phyloP scores from a whole-genome alignment of 1,140 invertebrate species.

The Diuraphis noxia region DNA sequence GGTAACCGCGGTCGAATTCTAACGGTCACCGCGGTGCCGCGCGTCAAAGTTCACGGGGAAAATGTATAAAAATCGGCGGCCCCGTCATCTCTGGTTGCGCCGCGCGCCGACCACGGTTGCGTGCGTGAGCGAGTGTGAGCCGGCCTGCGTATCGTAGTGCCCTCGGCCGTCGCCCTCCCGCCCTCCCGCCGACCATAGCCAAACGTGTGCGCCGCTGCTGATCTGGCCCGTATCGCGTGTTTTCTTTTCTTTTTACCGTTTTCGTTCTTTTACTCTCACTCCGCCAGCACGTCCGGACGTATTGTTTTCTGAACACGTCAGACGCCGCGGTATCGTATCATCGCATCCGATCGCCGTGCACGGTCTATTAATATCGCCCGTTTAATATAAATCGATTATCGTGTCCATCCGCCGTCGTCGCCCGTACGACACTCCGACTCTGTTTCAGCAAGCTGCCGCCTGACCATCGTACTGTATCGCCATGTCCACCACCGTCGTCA shows the following conservation, averaged over 20 bases:
- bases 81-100: not conserved
- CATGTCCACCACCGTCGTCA: not conserved
- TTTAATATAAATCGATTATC: not conserved
- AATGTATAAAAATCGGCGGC: not conserved
- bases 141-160: not conserved
- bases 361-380: not conserved
- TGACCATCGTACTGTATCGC: not conserved
- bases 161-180: not conserved
- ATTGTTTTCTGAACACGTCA: conserved; percentile 17
- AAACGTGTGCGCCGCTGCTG: conserved; percentile 14
- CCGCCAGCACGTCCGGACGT: not conserved
- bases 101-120: not conserved
- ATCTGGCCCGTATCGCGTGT: conserved; percentile 28
- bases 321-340: not conserved
- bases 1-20: not conserved
- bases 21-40: not conserved
- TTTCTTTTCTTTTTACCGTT: conserved; percentile 12
- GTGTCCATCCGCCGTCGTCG: not conserved
- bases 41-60: not conserved
- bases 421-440: not conserved
- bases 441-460: not conserved
- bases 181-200: not conserved
- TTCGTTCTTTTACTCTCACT: conserved; percentile 27
- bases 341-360: not conserved
- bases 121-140: conserved; percentile 20